Evolutionary conservation across 2,797 vertebrate genomes (phyloP), one percentile per base, ranked within the genome.

Genomic region (Margarornis squamiger): DNA sequence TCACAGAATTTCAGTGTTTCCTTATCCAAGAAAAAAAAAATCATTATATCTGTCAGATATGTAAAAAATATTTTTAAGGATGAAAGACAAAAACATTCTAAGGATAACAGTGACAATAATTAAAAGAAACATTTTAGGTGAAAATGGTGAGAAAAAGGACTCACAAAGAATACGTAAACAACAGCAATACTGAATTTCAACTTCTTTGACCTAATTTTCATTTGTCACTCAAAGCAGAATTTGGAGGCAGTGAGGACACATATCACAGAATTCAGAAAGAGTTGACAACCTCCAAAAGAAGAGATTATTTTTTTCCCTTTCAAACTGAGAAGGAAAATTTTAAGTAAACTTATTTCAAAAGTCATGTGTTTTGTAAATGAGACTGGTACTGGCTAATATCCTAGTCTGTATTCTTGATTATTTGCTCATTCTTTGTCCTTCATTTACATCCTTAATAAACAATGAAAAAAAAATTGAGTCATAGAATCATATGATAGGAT

Each of bases 31-130:
- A 45, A 48, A 39, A 29, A 55, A 43, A 39, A 73, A 62, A 51
- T 20, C 6, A 13, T 0, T 0, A 13, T 59, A 29, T 32, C 17
- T 39, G 8, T 61, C 74, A 88, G 29, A 36, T n/a, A 49, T 0
- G 0, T 77, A 90, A 74, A 83, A 83, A 88, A 57, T 48, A 10
- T 4, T 39, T 68, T 17, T 30, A 77, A 46, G 23, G 16, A 46
- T 20, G 32, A 52, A 68, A 76, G 12, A 45, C 18, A n/a, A n/a
- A 76, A 51, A 34, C 4, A 13, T 51, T 91, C 84, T 48, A 29
- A 9, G 26, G 51, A 43, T 77, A 87, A 41, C n/a, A 65, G 2
- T 16, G 52, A 51, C 55, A 78, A 55, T 36, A 59, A 18, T 8
- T 30, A 29, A 63, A 90, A 74, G 6, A 39, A 77, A 63, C 10